phyloP scores from a whole-genome alignment of 2,797 vertebrate species.

The Stomatorhinus walkeri region DNA sequence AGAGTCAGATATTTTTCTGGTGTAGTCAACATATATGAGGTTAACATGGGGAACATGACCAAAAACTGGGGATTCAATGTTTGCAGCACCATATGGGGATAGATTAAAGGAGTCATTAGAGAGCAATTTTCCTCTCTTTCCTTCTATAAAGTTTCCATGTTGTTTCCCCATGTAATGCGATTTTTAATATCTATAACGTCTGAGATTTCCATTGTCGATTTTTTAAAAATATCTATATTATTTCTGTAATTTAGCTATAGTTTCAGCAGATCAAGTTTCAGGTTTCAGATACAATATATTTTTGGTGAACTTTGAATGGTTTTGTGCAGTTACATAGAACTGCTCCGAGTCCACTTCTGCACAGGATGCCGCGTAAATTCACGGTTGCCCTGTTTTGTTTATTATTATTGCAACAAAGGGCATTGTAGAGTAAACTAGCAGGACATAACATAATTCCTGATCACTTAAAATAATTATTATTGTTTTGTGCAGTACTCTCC shows the following conservation, averaged over 20 bases:
- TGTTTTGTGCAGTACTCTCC: not conserved
- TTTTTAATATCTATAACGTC: constrained; percentile 24
- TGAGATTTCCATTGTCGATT: constrained; percentile 57
- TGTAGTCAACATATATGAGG: constrained; percentile 48
- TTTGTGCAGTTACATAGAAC: not conserved
- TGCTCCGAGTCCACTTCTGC: not conserved
- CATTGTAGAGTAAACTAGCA: not conserved
- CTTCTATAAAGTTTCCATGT: not conserved
- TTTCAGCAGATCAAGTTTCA: constrained; percentile 53
- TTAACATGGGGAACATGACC: constrained; percentile 51
- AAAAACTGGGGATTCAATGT: constrained; percentile 57
- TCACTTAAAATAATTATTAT: not conserved
- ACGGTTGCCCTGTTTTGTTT: not conserved
- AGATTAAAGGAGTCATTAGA: constrained; percentile 42
- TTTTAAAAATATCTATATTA: constrained; percentile 48
- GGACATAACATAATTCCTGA: not conserved
- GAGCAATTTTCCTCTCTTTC: constrained; percentile 17
- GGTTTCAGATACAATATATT: not conserved
- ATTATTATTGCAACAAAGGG: not conserved
- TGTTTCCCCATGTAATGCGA: constrained; percentile 28
- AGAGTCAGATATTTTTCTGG: constrained; percentile 58
- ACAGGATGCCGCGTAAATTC: not conserved
- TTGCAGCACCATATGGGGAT: constrained; percentile 56
- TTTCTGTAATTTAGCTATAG: constrained; percentile 40
- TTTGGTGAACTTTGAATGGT: not conserved